Evolutionary conservation across 2,888 invertebrate genomes (phyloP), one percentile per base, ranked within the genome.

Genomic region (Acanthopleura granulata): DNA sequence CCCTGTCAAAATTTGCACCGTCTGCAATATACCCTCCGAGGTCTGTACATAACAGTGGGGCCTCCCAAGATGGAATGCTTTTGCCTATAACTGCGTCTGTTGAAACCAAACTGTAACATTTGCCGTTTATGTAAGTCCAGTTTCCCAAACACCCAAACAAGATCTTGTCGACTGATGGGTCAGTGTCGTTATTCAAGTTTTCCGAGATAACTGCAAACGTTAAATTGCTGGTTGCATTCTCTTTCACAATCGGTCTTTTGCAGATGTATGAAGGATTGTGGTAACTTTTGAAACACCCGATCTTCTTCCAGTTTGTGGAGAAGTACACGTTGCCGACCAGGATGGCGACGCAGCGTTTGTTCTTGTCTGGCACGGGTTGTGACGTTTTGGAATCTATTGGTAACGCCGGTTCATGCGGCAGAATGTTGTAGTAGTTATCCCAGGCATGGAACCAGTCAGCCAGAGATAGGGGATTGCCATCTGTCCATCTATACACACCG

Each of bases 381-480:
- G 49, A 49, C 40, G 18, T 14, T 27, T 49, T 49, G 16, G 14
- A 4, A 14, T 18, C 18, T 27, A 25, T 6, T 16, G 16, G 1
- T 29, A 49, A 25, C 22, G 18, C 16, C n/a, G 40, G 71, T 16
- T 49, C 18, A n/a, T 16, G 29, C 15, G 71, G 25, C 16, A 71
- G 16, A 22, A 71, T 40, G 71, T 40, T 71, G 49, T 71, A 6
- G 14, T 71, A 30, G 1, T 22, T n/a, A 11, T 40, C n/a, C 50
- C 71, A 40, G 6, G 18, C 40, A 22, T 49, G 16, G 25, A 29
- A 71, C 71, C 71, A 71, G 71, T 71, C 71, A 16, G 71, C 15
- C 18, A 71, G 1, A 4, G 71, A 22, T 49, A 71, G 71, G 14
- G 71, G 71, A 71, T 71, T 71, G 40, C 71, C 71, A n/a, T 71